Percentiles rank a stretch among this genome's conserved stretches.
Evolutionary conservation across 2,797 vertebrate species (phyloP).

Genomic region (Coendou prehensilis): DNA sequence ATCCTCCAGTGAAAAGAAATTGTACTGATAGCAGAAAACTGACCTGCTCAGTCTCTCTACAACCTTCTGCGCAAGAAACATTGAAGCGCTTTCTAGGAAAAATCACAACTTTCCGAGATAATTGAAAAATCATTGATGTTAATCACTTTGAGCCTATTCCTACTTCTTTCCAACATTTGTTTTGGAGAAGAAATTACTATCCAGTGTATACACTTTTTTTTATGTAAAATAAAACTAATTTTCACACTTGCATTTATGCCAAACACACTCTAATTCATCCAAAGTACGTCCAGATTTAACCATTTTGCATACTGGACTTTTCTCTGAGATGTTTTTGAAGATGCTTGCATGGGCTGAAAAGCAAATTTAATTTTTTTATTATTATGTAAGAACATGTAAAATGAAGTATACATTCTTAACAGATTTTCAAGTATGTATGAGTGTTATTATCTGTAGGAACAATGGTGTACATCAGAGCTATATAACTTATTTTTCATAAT

Average conservation of each 20-base stretch:
- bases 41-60: background rate
- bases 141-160: background rate
- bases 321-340: background rate
- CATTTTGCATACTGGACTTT: background rate
- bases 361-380: background rate
- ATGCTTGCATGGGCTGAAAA: background rate
- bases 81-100: background rate
- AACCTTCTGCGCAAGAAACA: background rate
- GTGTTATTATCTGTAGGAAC: background rate
- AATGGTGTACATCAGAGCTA: background rate
- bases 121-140: constrained; percentile 13
- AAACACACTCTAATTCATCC: background rate
- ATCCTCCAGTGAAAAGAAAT: background rate
- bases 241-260: background rate
- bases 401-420: background rate
- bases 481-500: background rate
- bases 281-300: background rate
- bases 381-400: background rate
- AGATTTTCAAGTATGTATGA: background rate
- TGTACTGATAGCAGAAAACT: background rate
- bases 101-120: background rate
- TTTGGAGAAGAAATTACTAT: background rate
- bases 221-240: background rate
- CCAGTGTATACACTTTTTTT: background rate
- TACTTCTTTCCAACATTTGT: background rate